Conservation (phyloP, 2,113 vertebrate genomes). For the cat (Felis catus) region DNA sequence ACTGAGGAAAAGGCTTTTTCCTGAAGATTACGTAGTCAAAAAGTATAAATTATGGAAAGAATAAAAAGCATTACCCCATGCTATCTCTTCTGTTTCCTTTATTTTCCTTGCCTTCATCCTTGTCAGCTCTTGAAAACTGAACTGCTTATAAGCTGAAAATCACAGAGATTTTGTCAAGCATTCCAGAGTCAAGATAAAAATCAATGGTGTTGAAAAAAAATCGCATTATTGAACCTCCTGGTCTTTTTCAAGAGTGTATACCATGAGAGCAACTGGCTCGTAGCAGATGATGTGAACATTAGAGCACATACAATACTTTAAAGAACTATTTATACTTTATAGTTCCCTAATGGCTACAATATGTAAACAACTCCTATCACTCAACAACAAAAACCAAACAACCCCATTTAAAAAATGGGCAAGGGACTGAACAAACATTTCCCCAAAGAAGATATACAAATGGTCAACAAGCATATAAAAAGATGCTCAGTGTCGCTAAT, state of each 20-base stretch:
- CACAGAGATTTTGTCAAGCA: neutral
- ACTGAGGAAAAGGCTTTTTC: neutral
- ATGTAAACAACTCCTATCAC: neutral
- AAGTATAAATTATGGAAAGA: neutral
- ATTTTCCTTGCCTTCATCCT: neutral
- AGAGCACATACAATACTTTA: neutral
- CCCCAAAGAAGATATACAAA: neutral
- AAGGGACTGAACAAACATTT: neutral
- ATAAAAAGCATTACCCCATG: neutral
- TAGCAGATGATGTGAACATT: neutral
- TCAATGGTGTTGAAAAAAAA: neutral
- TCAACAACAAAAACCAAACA: neutral
- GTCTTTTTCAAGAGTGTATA: neutral
- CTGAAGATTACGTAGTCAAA: neutral
- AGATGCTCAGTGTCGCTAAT: neutral
- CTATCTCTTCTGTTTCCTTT: neutral
- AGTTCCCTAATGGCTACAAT: neutral
- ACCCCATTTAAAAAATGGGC: neutral
- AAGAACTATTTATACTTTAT: neutral
- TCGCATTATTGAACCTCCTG: neutral
- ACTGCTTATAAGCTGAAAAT: neutral
- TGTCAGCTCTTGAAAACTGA: neutral
- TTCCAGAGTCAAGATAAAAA: slow-evolving; percentile 8
- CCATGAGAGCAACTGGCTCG: neutral
- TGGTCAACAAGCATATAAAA: neutral